phyloP scores from a whole-genome alignment of 2,888 invertebrate species.

The Perithous albicinctus region DNA sequence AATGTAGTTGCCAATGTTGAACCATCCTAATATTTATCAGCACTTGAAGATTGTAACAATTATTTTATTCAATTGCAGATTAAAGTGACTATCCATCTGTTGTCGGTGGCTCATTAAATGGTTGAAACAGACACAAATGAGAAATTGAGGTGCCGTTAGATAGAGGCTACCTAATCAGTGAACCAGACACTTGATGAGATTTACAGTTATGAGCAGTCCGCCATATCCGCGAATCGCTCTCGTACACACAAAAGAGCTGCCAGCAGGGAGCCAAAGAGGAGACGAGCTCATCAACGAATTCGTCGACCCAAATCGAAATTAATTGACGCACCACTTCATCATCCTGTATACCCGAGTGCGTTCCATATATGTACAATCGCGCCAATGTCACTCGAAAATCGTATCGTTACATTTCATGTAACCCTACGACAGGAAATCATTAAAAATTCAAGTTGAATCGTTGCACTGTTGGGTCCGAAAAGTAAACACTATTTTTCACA shows the following conservation, averaged over 20 bases:
- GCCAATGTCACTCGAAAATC: no score
- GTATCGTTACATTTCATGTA: no score
- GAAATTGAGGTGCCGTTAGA: background rate
- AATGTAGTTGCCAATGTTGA: no score
- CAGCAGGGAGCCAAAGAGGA: background rate
- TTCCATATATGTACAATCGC: no score
- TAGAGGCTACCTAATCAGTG: background rate
- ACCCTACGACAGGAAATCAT: no score
- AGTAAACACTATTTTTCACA: no score
- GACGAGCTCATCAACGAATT: background rate
- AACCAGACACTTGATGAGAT: background rate
- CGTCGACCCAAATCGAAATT: background rate
- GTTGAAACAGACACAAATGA: background rate
- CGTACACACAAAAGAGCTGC: background rate
- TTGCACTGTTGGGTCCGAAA: no score
- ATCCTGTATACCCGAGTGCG: no score
- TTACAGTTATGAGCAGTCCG: background rate
- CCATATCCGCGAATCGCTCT: background rate
- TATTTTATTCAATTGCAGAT: background rate
- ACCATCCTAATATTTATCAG: no score
- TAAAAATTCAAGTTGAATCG: no score
- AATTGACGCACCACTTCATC: background rate
- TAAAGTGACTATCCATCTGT: background rate
- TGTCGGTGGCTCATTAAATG: background rate
- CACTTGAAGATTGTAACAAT: background rate